phyloP scores from a whole-genome alignment of 2,797 vertebrate genomes.

The Poeciliopsis paucimaculata region DNA sequence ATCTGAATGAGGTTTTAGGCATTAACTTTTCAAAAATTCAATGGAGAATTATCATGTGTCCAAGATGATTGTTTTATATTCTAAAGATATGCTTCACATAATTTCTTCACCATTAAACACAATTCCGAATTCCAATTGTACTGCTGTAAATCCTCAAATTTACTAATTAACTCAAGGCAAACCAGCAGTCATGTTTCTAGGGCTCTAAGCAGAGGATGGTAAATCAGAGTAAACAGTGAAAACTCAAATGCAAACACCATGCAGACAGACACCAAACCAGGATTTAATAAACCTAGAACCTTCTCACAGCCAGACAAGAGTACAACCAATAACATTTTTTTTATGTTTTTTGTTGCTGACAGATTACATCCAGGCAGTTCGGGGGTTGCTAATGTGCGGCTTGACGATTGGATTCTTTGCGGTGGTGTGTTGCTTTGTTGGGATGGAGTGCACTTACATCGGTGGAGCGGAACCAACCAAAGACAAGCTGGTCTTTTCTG shows the following conservation, averaged over 20 bases:
- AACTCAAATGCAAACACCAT: not conserved
- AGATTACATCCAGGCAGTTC: constrained; percentile 91
- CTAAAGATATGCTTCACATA: not conserved
- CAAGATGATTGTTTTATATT: not conserved
- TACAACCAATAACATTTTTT: not conserved
- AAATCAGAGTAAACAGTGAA: not conserved
- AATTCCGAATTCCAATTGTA: not conserved
- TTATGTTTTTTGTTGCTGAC: constrained; percentile 21
- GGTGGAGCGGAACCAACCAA: constrained; percentile 88
- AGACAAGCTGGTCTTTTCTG: constrained; percentile 81
- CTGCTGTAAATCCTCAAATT: not conserved
- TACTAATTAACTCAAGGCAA: not conserved
- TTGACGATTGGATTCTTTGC: constrained; percentile 88
- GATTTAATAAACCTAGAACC: not conserved
- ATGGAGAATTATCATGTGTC: not conserved
- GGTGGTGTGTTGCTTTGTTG: constrained; percentile 85
- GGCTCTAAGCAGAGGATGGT: not conserved
- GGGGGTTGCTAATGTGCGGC: constrained; percentile 89
- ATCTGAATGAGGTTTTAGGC: not conserved
- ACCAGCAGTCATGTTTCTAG: too few relatives aligned
- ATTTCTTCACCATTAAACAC: not conserved
- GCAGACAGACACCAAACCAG: not conserved
- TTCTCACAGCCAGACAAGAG: not conserved
- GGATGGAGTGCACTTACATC: constrained; percentile 95
- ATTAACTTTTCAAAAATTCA: not conserved